Percentiles rank a stretch among this genome's conserved stretches.
phyloP scores from a whole-genome alignment of 30 jellyfish, hydroid and myxozoan genomes.

The Hydractinia symbiolongicarpus region DNA sequence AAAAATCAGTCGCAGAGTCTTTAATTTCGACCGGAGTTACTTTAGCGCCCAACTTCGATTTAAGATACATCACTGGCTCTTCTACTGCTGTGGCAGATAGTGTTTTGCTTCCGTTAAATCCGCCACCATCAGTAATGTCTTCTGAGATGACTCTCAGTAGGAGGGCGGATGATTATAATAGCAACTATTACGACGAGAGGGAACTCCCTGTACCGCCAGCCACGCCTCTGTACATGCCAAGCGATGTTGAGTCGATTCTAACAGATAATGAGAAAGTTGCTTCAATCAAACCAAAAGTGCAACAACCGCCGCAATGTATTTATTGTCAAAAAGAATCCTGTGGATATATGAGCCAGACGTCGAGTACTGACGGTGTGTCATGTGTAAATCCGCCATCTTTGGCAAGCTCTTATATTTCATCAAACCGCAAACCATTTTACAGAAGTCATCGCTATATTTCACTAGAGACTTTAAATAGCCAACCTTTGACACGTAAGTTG shows the following conservation, averaged over 20 bases:
- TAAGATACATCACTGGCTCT: conserved; percentile 34
- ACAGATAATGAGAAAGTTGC: conserved; percentile 3
- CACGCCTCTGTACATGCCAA: conserved; percentile 37
- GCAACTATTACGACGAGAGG: neutral
- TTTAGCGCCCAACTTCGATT: neutral
- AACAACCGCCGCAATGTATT: neutral
- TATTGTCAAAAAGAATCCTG: conserved; percentile 4
- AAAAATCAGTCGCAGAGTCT: neutral
- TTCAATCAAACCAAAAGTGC: neutral
- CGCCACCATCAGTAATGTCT: conserved; percentile 25
- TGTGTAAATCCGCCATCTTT: conserved; percentile 3
- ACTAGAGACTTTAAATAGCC: neutral
- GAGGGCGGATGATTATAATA: neutral
- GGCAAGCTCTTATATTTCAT: conserved; percentile 11
- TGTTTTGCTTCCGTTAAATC: neutral
- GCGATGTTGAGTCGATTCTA: conserved; percentile 31
- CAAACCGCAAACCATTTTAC: neutral
- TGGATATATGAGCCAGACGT: neutral
- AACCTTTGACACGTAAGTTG: neutral
- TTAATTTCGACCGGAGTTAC: neutral
- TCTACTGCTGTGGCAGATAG: conserved; percentile 24
- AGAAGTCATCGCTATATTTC: conserved; percentile 5
- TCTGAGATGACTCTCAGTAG: neutral
- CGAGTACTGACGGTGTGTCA: neutral
- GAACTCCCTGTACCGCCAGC: conserved; percentile 46